Conservation (phyloP, 2,888 invertebrate genomes). For the Pandemis heparana region DNA sequence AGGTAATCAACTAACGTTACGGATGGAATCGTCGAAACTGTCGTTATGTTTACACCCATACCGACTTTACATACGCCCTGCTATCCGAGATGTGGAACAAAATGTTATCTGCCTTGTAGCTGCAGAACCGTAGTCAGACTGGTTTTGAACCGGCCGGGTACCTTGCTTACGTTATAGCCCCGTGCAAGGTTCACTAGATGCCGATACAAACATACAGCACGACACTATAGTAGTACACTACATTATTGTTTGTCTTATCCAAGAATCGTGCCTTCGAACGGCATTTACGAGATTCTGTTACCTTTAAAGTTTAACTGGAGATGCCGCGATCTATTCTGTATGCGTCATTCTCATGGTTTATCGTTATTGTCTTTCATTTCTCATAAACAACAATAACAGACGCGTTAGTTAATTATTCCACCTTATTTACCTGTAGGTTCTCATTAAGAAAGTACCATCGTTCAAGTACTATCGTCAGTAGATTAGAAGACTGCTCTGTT, state of each 20-base stretch:
- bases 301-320: constrained; percentile 1
- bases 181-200: constrained; percentile 49
- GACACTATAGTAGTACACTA: not conserved
- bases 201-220: constrained; percentile 15
- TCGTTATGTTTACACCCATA: constrained; percentile 4
- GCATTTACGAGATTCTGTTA: constrained; percentile 2
- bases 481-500: not conserved
- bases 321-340: not conserved
- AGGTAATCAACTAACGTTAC: not conserved
- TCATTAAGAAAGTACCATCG: not conserved
- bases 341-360: constrained; percentile 18
- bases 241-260: constrained; percentile 21
- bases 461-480: not conserved
- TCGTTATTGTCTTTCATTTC: not conserved
- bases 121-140: constrained; percentile 42
- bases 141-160: constrained; percentile 53
- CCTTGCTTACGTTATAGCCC: constrained; percentile 35
- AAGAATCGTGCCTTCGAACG: constrained; percentile 12
- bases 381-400: constrained; percentile 13
- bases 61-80: not conserved
- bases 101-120: constrained; percentile 9
- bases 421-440: constrained; percentile 24
- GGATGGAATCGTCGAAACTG: not conserved
- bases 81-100: constrained; percentile 17
- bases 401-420: constrained; percentile 14